Evolutionary conservation across 1,140 invertebrate species (phyloP).

Genomic region (Microplitis mediator): DNA sequence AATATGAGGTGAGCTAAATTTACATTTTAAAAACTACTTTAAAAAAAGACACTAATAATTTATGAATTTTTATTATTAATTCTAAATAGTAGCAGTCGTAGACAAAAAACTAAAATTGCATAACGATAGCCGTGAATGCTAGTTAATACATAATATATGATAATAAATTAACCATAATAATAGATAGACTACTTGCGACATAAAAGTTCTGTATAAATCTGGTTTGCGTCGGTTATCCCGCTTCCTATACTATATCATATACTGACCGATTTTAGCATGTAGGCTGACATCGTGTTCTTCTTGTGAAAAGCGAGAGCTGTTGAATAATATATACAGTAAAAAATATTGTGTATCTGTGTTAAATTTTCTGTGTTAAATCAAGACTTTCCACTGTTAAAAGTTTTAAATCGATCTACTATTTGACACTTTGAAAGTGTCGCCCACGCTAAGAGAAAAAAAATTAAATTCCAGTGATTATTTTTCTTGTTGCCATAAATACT

Average conservation of each 20-base stretch:
- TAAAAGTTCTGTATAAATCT: constrained; percentile 11
- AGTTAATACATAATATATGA: constrained; percentile 3
- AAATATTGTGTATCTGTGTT: no score
- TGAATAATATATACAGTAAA: neutral
- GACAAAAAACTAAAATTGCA: no score
- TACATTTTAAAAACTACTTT: no score
- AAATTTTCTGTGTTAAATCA: neutral
- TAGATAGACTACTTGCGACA: neutral
- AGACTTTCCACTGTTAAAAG: neutral
- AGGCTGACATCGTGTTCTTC: neutral
- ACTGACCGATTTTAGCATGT: constrained; percentile 8
- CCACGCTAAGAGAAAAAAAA: neutral
- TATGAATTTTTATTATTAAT: no score
- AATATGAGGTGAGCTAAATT: constrained; percentile 70
- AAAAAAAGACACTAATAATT: no score
- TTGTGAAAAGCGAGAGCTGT: neutral
- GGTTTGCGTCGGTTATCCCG: constrained; percentile 10
- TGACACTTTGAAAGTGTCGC: neutral
- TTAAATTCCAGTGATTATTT: neutral
- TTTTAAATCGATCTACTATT: no score
- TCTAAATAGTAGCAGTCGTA: no score
- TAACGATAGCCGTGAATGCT: neutral
- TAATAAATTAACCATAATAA: constrained; percentile 7
- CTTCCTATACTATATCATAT: neutral
- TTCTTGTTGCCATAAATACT: neutral